Evolutionary conservation across 2,888 invertebrate species (phyloP), one percentile per base, ranked within the genome.

Genomic region (Eurytoma adleriae): DNA sequence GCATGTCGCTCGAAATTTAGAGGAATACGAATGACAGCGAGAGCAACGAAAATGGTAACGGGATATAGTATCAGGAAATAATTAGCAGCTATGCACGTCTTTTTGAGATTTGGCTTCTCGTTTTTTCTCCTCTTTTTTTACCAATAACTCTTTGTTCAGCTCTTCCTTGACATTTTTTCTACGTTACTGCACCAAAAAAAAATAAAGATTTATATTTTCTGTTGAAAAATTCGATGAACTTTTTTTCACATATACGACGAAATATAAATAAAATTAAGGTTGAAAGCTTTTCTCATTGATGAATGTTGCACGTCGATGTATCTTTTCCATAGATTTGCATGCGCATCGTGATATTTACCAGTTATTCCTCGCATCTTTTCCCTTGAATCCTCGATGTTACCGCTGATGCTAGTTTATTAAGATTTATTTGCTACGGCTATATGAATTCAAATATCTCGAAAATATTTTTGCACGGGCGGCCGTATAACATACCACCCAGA

Each of bases 1-100:
- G 84, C 85, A 84, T 85, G 85, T 83, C 85, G 83, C 84, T 84
- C 84, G 81, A 85, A 82, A 81, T 84, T 84, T 85, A 86, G 86
- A 86, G 85, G 85, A 85, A 85, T 84, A 84, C 85, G 83, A 86
- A 86, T 86, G 86, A 87, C 86, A 86, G 84, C 86, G 86, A 87
- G 86, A 86, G 83, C 86, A 86, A 86, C 86, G 86, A 86, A 83
- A 86, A 87, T 85, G 87, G 86, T 87, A 86, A 87, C 85, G 85
- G 86, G 85, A 85, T 84, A 85, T 83, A 82, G 85, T 83, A 84
- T 83, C 83, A 85, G 84, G 84, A 85, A 83, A 84, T 85, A 79
- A 84, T 85, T 85, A 84, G 84, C 84, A 84, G 80, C 84, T 83
- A 72, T 84, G 86, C 85, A 86, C 84, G 84, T 81, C 70, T 79